A percentile compares a stretch with the other conserved stretches of the same genome.
Evolutionary conservation across 2,113 vertebrate genomes (phyloP).

Genomic region (Petaurus breviceps): DNA sequence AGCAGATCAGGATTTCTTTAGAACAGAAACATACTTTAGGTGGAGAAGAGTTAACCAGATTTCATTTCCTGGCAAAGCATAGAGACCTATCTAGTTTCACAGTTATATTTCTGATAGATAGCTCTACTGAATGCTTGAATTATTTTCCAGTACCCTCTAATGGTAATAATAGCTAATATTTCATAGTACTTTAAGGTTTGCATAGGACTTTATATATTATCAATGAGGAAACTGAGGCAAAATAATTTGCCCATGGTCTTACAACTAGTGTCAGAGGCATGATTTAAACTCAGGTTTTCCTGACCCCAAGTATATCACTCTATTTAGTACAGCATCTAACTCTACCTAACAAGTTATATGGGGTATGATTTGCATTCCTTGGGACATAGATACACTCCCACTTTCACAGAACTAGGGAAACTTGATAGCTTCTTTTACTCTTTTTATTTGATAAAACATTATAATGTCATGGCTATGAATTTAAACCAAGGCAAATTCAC

Average conservation of each 20-base stretch:
- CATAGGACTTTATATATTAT: background rate
- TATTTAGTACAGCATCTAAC: background rate
- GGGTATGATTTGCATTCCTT: slow-evolving; percentile 67
- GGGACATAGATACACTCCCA: slow-evolving; percentile 78
- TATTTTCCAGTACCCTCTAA: slow-evolving; percentile 65
- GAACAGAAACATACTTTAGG: background rate
- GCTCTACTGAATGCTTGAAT: slow-evolving; percentile 74
- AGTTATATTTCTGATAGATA: slow-evolving; percentile 40
- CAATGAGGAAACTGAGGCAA: background rate
- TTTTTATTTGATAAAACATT: slow-evolving; percentile 49
- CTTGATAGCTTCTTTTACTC: slow-evolving; percentile 80
- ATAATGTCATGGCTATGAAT: slow-evolving; percentile 22
- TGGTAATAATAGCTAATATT: background rate
- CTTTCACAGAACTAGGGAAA: slow-evolving; percentile 74
- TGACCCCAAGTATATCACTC: background rate
- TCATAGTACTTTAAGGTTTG: background rate
- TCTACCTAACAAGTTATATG: slow-evolving; percentile 40
- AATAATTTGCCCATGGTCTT: background rate
- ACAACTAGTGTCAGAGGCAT: background rate
- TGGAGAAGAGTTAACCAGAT: background rate
- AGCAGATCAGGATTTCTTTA: background rate
- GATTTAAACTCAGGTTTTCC: background rate
- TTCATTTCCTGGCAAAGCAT: background rate
- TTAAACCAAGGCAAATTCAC: slow-evolving; percentile 50
- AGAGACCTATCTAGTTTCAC: background rate